Conservation (phyloP, 2,888 invertebrate species). For the Eristalis intricaria region DNA sequence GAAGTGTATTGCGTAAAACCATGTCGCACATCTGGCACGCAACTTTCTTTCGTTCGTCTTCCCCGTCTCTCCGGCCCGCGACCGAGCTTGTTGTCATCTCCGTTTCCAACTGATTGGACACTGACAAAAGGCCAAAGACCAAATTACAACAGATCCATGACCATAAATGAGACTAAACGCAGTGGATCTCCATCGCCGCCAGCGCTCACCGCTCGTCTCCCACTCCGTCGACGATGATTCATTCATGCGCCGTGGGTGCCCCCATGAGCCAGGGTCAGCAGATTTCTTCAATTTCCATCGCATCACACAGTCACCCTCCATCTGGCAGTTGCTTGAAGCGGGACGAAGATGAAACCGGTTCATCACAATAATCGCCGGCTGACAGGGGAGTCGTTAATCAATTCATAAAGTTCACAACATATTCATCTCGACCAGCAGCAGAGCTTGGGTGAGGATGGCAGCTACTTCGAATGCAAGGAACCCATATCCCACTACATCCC, state of each 20-base stretch:
- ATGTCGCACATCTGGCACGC: conserved; percentile 8
- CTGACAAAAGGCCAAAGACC: conserved; percentile 8
- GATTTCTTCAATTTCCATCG: background rate
- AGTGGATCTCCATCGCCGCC: background rate
- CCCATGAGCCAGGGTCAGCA: conserved; percentile 22
- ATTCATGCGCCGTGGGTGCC: conserved; percentile 11
- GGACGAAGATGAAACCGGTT: background rate
- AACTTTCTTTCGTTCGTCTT: conserved; percentile 5
- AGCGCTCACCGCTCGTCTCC: background rate
- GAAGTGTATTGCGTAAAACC: background rate
- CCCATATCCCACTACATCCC: background rate
- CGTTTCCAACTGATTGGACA: background rate
- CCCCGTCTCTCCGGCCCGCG: no score
- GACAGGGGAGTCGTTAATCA: conserved; percentile 2
- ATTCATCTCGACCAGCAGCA: conserved; percentile 3
- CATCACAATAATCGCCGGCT: background rate
- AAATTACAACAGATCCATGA: background rate
- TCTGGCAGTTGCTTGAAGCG: background rate
- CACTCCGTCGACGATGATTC: conserved; percentile 11
- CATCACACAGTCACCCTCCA: background rate
- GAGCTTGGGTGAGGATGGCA: background rate
- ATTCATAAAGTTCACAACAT: background rate
- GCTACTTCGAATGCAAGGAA: background rate
- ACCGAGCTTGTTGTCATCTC: background rate
- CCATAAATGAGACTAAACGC: background rate